phyloP scores from a whole-genome alignment of 2,888 invertebrate genomes.

The Platycnemis pennipes region DNA sequence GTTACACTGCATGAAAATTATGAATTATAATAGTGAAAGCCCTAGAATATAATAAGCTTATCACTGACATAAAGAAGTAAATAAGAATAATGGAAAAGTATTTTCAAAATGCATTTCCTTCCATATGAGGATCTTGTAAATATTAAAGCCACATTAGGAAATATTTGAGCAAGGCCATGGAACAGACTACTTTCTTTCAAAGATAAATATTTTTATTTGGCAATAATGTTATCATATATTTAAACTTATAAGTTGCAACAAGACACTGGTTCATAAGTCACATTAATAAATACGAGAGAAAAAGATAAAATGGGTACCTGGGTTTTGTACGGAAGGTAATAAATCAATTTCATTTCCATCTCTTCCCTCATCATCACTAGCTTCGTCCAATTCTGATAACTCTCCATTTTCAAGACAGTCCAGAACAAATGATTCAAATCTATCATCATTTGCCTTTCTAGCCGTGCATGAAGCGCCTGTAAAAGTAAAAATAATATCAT shows the following conservation, averaged over 20 bases:
- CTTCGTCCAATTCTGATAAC: background rate
- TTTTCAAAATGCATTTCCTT: background rate
- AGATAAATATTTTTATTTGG: background rate
- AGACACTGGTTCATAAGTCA: background rate
- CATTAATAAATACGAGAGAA: background rate
- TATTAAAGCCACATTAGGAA: background rate
- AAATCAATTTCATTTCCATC: conserved; percentile 14
- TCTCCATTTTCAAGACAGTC: conserved; percentile 28
- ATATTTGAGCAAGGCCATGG: background rate
- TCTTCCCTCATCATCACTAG: conserved; percentile 20
- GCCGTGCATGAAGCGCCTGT: background rate
- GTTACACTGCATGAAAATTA: background rate
- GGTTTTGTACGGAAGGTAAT: background rate
- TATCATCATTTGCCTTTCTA: conserved; percentile 13
- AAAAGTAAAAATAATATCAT: conserved; percentile 19
- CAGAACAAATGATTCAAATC: conserved; percentile 17
- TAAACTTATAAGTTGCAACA: background rate
- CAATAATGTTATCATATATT: background rate
- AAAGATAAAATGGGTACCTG: conserved; percentile 10
- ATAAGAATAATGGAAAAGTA: background rate
- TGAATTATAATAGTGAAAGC: conserved; percentile 1
- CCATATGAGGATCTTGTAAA: background rate
- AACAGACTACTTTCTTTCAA: background rate
- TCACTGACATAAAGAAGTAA: background rate
- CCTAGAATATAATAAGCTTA: background rate